phyloP scores from a whole-genome alignment of 1,140 invertebrate genomes.

The Oedothorax gibbosus region DNA sequence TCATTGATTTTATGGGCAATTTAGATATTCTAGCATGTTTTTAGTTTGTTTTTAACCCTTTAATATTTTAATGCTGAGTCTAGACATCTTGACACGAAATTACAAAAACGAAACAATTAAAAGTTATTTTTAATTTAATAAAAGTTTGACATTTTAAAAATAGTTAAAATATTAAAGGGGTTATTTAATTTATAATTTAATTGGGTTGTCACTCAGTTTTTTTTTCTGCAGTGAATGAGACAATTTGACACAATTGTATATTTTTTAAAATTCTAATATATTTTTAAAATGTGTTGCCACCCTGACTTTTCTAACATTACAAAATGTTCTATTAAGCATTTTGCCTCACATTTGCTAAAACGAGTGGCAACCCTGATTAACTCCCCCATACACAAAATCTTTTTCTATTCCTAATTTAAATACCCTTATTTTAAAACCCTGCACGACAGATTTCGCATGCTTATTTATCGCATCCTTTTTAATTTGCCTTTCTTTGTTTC shows the following conservation, averaged over 20 bases:
- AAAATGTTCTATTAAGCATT: slow-evolving; percentile 15
- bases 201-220: slow-evolving; percentile 46
- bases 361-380: slow-evolving; percentile 53
- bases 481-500: slow-evolving; percentile 22
- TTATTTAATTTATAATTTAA: slow-evolving; percentile 6
- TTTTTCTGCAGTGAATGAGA: not conserved
- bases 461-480: slow-evolving; percentile 27
- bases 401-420: not conserved
- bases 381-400: not conserved
- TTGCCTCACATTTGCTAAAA: not conserved
- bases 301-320: not conserved
- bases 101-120: not conserved
- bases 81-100: not conserved
- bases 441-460: slow-evolving; percentile 31
- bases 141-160: not conserved
- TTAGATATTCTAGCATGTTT: slow-evolving; percentile 60
- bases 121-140: not conserved
- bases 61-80: slow-evolving; percentile 17
- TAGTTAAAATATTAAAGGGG: not conserved
- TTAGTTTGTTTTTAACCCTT: slow-evolving; percentile 47
- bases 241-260: not conserved
- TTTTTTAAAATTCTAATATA: not conserved
- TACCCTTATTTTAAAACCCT: slow-evolving; percentile 12
- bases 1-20: slow-evolving; percentile 33
- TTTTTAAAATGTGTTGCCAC: slow-evolving; percentile 27